Base-by-base conservation (phyloP, 2,797 vertebrate species). In the Coendou prehensilis region DNA sequence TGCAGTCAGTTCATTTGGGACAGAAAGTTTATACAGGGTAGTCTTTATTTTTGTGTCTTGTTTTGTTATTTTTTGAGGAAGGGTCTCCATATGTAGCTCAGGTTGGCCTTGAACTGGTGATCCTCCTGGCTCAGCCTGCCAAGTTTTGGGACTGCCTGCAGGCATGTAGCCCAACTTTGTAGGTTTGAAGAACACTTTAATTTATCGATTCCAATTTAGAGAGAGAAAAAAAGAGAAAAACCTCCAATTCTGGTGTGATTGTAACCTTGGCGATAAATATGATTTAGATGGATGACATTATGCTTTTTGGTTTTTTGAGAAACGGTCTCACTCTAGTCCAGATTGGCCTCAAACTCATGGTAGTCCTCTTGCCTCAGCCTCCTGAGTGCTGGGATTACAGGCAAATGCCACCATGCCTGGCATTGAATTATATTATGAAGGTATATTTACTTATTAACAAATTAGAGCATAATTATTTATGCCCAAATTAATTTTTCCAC, bases 1-100 rank as follows among this genome's bases (percentile, higher is more conserved):
- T 76, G 91, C 86, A 45, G 50, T 97, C 73, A 81, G 79, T 92
- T 96, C 20, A 80, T 83, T 85, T 87, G 37, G 59, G 67, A 86
- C 17, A 79, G 17, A 94, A 93, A 64, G n/a, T 91, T 93, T 54
- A 26, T 9, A 52, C 28, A 61, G 41, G 52, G 0, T 69, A 37
- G 80, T 93, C 41, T 73, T 75, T 75, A 47, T 75, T 75, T 28
- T 75, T 10, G 22, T 75, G 71, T 47, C 5, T 47, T 9, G 9
- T 41, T 75, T 45, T 75, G 20, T 22, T 45, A 37, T 23, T 73
- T 47, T 75, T 75, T 47, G 23, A 47, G 23, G 28, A 45, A 47
- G 41, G 71, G 45, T 75, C 23, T 75, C 41, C 10, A 28, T 26
- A 9, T 75, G 71, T 3, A 23, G 10, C 41, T 75, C 22, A 45